Evolutionary conservation across 2,113 vertebrate genomes (phyloP).

Genomic region (Corythaixoides concolor): DNA sequence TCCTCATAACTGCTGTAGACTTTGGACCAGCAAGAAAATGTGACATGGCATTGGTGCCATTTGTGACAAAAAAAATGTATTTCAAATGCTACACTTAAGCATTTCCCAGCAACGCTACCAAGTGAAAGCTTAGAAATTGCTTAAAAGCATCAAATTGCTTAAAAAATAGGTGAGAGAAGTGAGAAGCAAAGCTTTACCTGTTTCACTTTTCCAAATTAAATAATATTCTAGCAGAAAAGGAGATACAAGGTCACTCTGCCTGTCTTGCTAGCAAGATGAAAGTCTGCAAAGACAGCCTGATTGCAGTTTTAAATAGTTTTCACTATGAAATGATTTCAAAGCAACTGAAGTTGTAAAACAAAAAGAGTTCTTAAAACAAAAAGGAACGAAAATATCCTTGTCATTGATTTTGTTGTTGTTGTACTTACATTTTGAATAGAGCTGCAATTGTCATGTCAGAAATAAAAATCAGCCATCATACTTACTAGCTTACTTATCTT

Average conservation of each 20-base stretch:
- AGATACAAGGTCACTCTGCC: neutral
- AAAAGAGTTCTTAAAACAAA: slow-evolving; percentile 2
- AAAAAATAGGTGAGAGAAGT: neutral
- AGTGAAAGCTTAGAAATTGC: slow-evolving; percentile 41
- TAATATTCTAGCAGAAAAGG: neutral
- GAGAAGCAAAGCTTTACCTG: neutral
- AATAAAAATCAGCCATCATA: slow-evolving; percentile 1
- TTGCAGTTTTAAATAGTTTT: slow-evolving; percentile 36
- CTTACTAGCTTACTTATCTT: neutral
- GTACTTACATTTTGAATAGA: neutral
- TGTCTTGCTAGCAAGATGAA: neutral
- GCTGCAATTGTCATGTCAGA: slow-evolving; percentile 18
- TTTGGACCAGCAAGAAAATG: slow-evolving; percentile 61
- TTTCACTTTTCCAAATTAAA: slow-evolving; percentile 30
- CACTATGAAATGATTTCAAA: slow-evolving; percentile 17
- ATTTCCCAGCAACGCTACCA: neutral
- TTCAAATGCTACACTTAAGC: slow-evolving; percentile 20
- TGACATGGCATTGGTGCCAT: slow-evolving; percentile 14
- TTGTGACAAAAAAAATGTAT: neutral
- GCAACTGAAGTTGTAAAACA: neutral
- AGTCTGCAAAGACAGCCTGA: slow-evolving; percentile 7
- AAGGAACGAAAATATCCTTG: slow-evolving; percentile 21
- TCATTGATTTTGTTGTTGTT: slow-evolving; percentile 3
- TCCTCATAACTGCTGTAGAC: slow-evolving; percentile 60
- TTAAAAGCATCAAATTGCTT: slow-evolving; percentile 25